A percentile compares a stretch with the other conserved stretches of the same genome.
phyloP scores from a whole-genome alignment of 2,113 vertebrate genomes.

The Salvator merianae region DNA sequence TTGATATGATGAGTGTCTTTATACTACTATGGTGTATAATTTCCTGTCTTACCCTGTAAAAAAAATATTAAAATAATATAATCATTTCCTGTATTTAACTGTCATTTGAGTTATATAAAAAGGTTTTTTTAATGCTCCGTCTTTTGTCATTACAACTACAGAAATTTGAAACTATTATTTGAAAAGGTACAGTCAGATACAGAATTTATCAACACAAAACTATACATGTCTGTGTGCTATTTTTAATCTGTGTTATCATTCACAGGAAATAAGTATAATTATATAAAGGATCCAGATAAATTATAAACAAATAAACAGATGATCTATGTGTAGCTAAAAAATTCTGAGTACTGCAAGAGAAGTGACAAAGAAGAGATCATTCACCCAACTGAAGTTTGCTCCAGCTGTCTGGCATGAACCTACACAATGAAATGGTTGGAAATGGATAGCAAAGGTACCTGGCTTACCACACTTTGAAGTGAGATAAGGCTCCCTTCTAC shows the following conservation, averaged over 20 bases:
- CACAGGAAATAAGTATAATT: not conserved
- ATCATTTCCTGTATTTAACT: conserved; percentile 53
- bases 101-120: conserved; percentile 63
- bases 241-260: not conserved
- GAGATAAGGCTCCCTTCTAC: too few relatives aligned
- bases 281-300: not conserved
- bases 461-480: not conserved
- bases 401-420: not conserved
- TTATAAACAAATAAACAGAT: not conserved
- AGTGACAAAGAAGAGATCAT: not conserved
- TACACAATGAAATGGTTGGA: not conserved
- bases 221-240: conserved; percentile 20
- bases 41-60: conserved; percentile 64
- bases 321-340: not conserved
- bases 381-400: not conserved
- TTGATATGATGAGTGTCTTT: conserved; percentile 68
- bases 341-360: not conserved
- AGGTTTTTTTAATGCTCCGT: conserved; percentile 36
- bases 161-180: conserved; percentile 63
- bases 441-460: not conserved
- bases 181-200: conserved; percentile 41
- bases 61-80: conserved; percentile 47
- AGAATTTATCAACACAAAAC: conserved; percentile 56
- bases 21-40: conserved; percentile 64
- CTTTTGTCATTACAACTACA: conserved; percentile 46